A percentile compares a stretch with the other conserved stretches of the same genome.
Evolutionary conservation across 2,888 invertebrate species (phyloP).

Genomic region (Sclerodermus sp.): DNA sequence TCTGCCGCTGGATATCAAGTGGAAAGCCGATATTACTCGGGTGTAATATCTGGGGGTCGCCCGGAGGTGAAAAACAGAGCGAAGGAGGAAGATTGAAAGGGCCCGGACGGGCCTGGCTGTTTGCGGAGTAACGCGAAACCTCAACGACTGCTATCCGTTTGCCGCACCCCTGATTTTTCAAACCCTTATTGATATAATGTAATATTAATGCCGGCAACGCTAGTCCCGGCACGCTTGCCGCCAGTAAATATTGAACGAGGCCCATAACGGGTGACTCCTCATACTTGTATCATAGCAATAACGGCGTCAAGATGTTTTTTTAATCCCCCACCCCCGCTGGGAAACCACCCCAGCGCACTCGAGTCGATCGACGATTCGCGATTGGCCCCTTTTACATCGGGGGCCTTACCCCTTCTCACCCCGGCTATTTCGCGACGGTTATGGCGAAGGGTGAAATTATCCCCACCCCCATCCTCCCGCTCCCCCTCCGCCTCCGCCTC

Average conservation of each 20-base stretch:
- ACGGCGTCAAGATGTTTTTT: too few species aligned
- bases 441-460: too few species aligned
- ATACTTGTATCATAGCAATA: too few species aligned
- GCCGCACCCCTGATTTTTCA: constrained; percentile 33
- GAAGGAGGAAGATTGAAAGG: constrained; percentile 19
- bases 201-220: constrained; percentile 36
- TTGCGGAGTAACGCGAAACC: constrained; percentile 55
- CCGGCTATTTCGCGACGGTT: too few species aligned
- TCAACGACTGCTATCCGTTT: constrained; percentile 34
- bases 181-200: constrained; percentile 40
- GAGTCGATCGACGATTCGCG: too few species aligned
- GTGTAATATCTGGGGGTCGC: constrained; percentile 31
- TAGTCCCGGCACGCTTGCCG: constrained; percentile 34
- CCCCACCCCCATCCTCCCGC: too few species aligned
- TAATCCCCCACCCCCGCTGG: too few species aligned
- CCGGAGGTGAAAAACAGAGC: constrained; percentile 33
- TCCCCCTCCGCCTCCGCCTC: neutral
- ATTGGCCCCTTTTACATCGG: too few species aligned
- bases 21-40: too few species aligned
- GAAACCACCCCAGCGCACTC: too few species aligned
- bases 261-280: neutral
- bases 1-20: too few species aligned
- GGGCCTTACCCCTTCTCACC: too few species aligned
- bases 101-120: constrained; percentile 30
- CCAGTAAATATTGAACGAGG: constrained; percentile 31